Base-by-base conservation (phyloP, 2,797 vertebrate species). In the Picus viridis region DNA sequence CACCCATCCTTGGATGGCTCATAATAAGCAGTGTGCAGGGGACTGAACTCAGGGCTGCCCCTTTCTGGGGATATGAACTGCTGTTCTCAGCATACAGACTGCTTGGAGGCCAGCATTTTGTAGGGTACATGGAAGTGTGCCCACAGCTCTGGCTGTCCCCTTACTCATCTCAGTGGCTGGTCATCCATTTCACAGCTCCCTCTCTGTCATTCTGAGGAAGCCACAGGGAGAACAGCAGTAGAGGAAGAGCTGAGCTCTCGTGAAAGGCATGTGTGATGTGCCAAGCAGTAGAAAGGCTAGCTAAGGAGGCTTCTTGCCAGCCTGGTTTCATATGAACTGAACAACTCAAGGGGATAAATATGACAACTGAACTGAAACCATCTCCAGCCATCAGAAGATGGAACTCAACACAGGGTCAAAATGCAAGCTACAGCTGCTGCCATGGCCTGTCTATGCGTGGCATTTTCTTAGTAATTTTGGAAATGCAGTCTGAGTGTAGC, bases 31-130 rank as follows among this genome's bases (percentile, higher is more conserved):
- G 27, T 5, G 3, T 13, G 64, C 5, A 68, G 12, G 71, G 23
- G 24, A 8, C 0, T 27, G 86, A 62, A 73, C 68, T 86, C 61
- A 9, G 63, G 0, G 0, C 11, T 34, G 23, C 18, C 12, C 0
- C n/a, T 59, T 59, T 0, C 2, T 0, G 30, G 26, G 51, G 20
- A 3, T 6, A 6, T 0, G 23, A 69, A 4, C 10, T 34, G 58
- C 30, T 19, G 32, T 2, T n/a, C 43, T 39, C 80, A 51, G 69
- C 73, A 4, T 0, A 4, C 2, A 29, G 30, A 5, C 30, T 1
- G 45, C 27, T 22, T 49, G 2, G 7, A 58, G 70, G 3, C 17
- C 59, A 11, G 74, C 71, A 4, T 24, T 58, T 26, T 3, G 1
- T 6, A 24, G 58, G 6, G 36, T n/a, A 8, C 0, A 0, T 6